Percentiles rank a stretch among this genome's conserved stretches.
Evolutionary conservation across 2,797 vertebrate genomes (phyloP).

Genomic region (Oryzias dopingdopingensis): DNA sequence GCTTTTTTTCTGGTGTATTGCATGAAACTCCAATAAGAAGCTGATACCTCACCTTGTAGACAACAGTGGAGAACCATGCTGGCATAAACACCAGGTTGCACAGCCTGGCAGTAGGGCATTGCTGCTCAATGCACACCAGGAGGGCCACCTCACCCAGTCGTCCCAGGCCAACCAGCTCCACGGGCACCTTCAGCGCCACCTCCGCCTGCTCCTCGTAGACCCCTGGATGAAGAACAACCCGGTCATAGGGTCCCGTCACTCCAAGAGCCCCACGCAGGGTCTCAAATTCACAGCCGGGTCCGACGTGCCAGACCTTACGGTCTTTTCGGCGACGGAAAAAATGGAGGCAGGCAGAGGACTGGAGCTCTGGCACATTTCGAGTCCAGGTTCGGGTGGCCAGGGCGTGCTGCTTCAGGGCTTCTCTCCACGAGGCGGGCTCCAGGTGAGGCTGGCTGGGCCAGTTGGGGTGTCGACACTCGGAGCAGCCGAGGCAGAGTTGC

Average conservation of each 20-base stretch:
- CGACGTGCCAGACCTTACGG: conserved; percentile 79
- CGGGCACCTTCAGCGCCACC: conserved; percentile 83
- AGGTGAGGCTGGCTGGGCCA: conserved; percentile 85
- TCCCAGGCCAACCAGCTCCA: conserved; percentile 85
- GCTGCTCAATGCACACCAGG: conserved; percentile 85
- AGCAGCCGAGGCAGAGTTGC: conserved; percentile 85
- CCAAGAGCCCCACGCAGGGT: conserved; percentile 81
- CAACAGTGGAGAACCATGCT: conserved; percentile 87
- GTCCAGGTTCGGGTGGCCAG: conserved; percentile 86
- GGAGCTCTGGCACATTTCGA: conserved; percentile 79
- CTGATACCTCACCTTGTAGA: conserved; percentile 84
- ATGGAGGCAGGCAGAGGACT: conserved; percentile 84
- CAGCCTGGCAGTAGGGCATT: conserved; percentile 84
- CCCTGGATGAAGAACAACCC: conserved; percentile 82
- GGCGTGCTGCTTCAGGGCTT: conserved; percentile 85
- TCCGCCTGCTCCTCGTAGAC: conserved; percentile 88
- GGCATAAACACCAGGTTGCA: conserved; percentile 92
- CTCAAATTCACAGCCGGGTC: conserved; percentile 80
- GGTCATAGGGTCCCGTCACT: conserved; percentile 79
- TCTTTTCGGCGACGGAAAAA: conserved; percentile 84
- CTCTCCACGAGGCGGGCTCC: conserved; percentile 85
- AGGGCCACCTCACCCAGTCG: conserved; percentile 82
- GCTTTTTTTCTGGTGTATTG: background rate
- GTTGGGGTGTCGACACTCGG: conserved; percentile 86
- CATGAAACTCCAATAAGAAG: background rate